phyloP scores from a whole-genome alignment of 2,797 vertebrate species.

The Halcyon smyrnensis region DNA sequence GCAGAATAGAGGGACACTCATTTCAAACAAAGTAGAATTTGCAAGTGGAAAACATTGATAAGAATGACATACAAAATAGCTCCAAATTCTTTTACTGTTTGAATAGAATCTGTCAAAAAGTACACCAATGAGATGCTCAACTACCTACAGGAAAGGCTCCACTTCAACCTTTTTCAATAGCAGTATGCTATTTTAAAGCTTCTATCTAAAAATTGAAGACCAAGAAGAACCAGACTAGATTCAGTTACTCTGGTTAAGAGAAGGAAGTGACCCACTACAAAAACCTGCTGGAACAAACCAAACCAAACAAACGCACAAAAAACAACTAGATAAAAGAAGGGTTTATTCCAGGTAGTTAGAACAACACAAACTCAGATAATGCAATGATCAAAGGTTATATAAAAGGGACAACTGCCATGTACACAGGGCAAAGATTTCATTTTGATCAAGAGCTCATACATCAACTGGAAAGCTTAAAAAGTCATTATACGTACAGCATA shows the following conservation, averaged over 20 bases:
- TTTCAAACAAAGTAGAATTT: neutral
- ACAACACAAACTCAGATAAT: neutral
- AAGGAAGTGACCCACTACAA: neutral
- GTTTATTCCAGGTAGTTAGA: neutral
- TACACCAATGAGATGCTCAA: neutral
- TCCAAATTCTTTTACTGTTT: neutral
- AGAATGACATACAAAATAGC: neutral
- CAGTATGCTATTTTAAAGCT: neutral
- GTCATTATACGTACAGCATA: neutral
- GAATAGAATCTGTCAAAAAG: neutral
- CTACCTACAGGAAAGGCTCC: neutral
- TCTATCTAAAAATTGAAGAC: neutral
- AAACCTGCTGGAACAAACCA: neutral
- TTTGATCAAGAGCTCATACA: neutral
- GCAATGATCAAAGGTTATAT: neutral
- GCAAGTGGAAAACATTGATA: neutral
- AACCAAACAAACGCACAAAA: too few relatives aligned
- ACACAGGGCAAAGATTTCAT: neutral
- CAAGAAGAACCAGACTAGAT: neutral
- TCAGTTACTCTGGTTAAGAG: neutral
- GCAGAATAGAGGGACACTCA: neutral
- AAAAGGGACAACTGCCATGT: neutral
- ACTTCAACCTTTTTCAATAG: neutral
- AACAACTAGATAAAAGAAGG: neutral
- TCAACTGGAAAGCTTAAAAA: neutral